A percentile compares a stretch with the other conserved stretches of the same genome.
Evolutionary conservation across 2,113 vertebrate genomes (phyloP).

Genomic region (Ciconia maguari): DNA sequence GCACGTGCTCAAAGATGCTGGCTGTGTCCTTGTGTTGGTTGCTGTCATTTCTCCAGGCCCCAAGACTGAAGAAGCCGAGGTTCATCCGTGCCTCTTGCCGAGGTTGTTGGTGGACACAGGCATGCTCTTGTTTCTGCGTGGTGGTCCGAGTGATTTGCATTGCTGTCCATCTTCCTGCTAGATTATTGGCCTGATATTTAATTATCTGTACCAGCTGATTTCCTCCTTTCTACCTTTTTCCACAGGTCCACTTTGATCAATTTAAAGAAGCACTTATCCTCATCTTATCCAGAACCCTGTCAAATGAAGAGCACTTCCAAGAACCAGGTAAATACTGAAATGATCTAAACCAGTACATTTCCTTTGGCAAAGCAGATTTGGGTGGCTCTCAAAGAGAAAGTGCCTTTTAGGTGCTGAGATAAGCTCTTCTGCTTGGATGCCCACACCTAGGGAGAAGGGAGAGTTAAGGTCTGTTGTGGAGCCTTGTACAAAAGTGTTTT

Average conservation of each 20-base stretch:
- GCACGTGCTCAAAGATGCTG: accelerated
- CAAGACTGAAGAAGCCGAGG: not conserved
- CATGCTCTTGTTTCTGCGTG: accelerated
- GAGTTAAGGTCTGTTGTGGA: not conserved
- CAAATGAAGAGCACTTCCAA: slow-evolving; percentile 75
- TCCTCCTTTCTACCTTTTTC: not conserved
- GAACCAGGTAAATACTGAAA: slow-evolving; percentile 79
- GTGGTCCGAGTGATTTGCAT: not conserved
- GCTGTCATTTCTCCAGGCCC: not conserved
- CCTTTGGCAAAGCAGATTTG: not conserved
- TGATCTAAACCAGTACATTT: accelerated
- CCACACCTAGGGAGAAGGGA: not conserved
- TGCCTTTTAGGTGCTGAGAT: not conserved
- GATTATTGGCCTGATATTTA: not conserved
- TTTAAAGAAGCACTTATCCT: slow-evolving; percentile 95
- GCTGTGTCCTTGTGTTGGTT: accelerated
- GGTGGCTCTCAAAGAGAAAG: not conserved
- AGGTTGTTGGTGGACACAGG: not conserved
- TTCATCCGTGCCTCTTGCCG: accelerated
- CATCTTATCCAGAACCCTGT: slow-evolving; percentile 81
- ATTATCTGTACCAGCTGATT: not conserved
- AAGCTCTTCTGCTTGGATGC: not conserved
- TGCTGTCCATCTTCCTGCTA: not conserved
- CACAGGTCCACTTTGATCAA: slow-evolving; percentile 91
- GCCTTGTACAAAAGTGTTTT: not conserved